phyloP scores from a whole-genome alignment of 2,888 invertebrate genomes.

The Meganola albula region DNA sequence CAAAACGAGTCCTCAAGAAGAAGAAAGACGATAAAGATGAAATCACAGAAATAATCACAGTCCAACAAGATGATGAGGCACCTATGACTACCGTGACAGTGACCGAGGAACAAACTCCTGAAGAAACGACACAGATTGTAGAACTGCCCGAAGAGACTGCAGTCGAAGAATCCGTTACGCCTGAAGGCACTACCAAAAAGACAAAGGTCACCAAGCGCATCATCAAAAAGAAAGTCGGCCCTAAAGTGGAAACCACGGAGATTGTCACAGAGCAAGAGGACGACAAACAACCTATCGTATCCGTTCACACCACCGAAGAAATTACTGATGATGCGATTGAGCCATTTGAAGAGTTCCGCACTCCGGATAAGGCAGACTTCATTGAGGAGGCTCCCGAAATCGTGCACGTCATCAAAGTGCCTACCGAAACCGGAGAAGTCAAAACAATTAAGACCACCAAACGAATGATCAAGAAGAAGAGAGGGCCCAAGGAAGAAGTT shows the following conservation, averaged over 20 bases:
- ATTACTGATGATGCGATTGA: slow-evolving; percentile 4
- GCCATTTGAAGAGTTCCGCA: slow-evolving; percentile 5
- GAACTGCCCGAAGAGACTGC: slow-evolving; percentile 45
- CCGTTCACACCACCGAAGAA: slow-evolving; percentile 39
- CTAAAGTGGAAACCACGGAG: slow-evolving; percentile 32
- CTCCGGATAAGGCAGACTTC: slow-evolving; percentile 1
- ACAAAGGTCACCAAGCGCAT: slow-evolving; percentile 34
- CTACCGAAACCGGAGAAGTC: slow-evolving; percentile 7
- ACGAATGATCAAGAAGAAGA: slow-evolving; percentile 27
- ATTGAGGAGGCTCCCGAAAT: slow-evolving; percentile 13
- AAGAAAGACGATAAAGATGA: slow-evolving; percentile 59
- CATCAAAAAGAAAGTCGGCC: slow-evolving; percentile 52
- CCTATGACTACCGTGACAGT: slow-evolving; percentile 42
- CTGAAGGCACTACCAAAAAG: slow-evolving; percentile 39
- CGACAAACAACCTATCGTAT: slow-evolving; percentile 39
- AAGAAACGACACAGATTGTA: slow-evolving; percentile 13
- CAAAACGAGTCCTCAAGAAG: slow-evolving; percentile 45
- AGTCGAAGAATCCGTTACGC: slow-evolving; percentile 33
- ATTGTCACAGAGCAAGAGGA: slow-evolving; percentile 5
- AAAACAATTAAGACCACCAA: slow-evolving; percentile 11
- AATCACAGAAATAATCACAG: slow-evolving; percentile 63
- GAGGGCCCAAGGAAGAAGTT: slow-evolving; percentile 23
- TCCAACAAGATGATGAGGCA: slow-evolving; percentile 50
- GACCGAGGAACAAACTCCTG: slow-evolving; percentile 45
- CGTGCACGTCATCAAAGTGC: slow-evolving; percentile 10